Conservation (phyloP, 1,140 invertebrate genomes). For the Drosophila insularis region DNA sequence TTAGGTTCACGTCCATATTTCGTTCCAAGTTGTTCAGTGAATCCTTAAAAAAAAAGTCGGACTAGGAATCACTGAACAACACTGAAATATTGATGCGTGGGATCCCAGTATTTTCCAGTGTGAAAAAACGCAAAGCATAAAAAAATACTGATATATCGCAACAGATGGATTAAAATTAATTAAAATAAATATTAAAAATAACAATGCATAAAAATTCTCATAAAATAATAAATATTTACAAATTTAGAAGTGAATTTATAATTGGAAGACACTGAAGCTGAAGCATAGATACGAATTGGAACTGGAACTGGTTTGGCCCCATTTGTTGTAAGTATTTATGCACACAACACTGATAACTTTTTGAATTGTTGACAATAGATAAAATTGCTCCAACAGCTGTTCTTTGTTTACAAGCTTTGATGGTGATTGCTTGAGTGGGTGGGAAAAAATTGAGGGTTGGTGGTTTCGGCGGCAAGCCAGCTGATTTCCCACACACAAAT, state of each 20-base stretch:
- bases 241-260: background rate
- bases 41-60: background rate
- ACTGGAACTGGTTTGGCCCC: background rate
- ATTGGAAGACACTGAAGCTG: background rate
- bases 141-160: background rate
- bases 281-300: background rate
- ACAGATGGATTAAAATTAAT: background rate
- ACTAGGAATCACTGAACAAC: background rate
- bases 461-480: slow-evolving; percentile 48
- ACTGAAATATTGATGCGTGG: background rate
- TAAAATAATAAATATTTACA: too few species aligned
- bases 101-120: background rate
- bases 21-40: too few species aligned
- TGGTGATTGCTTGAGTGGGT: background rate
- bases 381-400: slow-evolving; percentile 43
- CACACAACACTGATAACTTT: background rate
- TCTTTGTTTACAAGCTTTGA: slow-evolving; percentile 66
- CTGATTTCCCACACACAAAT: slow-evolving; percentile 66
- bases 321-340: background rate
- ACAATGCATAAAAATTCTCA: too few species aligned
- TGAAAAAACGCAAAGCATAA: background rate
- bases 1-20: background rate
- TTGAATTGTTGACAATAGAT: slow-evolving; percentile 1
- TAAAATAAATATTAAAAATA: too few species aligned
- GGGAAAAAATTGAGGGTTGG: slow-evolving; percentile 25